phyloP scores from a whole-genome alignment of 2,797 vertebrate genomes.

The Coccyzus lansbergi region DNA sequence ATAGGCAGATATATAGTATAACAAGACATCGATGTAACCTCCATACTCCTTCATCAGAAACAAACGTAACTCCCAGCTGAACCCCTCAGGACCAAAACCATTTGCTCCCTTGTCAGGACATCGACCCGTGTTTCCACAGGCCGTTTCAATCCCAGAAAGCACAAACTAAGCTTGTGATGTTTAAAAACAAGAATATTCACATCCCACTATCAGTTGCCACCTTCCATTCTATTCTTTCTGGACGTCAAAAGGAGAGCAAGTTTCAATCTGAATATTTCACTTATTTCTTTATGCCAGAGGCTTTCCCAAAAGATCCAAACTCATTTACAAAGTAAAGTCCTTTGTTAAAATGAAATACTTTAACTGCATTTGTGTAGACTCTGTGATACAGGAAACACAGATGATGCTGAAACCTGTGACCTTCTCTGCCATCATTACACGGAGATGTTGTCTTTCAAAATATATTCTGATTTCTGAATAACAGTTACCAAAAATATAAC shows the following conservation, averaged over 20 bases:
- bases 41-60: constrained; percentile 25
- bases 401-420: constrained; percentile 34
- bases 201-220: neutral
- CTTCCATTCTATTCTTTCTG: neutral
- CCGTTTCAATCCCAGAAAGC: constrained; percentile 57
- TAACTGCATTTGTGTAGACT: neutral
- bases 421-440: neutral
- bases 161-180: constrained; percentile 45
- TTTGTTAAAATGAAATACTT: neutral
- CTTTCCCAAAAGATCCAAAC: neutral
- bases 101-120: constrained; percentile 60
- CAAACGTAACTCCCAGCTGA: constrained; percentile 56
- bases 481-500: constrained; percentile 50
- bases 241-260: neutral
- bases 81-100: constrained; percentile 24
- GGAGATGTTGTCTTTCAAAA: constrained; percentile 41
- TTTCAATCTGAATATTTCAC: constrained; percentile 47
- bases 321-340: neutral
- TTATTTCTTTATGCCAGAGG: neutral
- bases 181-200: neutral
- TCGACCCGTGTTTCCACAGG: constrained; percentile 54
- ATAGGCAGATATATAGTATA: neutral
- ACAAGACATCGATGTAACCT: constrained; percentile 58
- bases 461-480: constrained; percentile 49
- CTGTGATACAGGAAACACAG: neutral